These are phyloP conservation scores for Drosophila seguyi DNA, from an alignment of 1,140 invertebrate genomes.

Conservation along the genomic window DNA sequence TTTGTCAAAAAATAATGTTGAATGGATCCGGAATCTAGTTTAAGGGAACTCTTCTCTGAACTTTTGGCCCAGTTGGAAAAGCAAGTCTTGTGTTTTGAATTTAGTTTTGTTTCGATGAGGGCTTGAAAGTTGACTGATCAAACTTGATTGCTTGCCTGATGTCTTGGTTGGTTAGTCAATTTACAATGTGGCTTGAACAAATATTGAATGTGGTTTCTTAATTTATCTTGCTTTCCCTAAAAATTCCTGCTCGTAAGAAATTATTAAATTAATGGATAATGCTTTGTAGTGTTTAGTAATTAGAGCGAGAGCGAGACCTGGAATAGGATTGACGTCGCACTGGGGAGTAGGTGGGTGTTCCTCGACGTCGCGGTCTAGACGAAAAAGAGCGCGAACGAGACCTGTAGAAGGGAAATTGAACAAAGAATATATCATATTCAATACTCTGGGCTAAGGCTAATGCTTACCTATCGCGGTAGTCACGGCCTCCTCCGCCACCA, in stretches of 20 bases:
- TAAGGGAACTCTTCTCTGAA: constrained; percentile 21
- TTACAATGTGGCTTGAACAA: constrained; percentile 42
- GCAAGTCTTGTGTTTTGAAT: constrained; percentile 48
- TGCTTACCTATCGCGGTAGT: constrained; percentile 84
- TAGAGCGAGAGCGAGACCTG: constrained; percentile 88
- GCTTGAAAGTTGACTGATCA: constrained; percentile 26
- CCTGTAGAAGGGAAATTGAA: constrained; percentile 63
- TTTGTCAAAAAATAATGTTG: constrained; percentile 37
- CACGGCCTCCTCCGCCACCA: constrained; percentile 71
- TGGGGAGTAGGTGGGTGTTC: constrained; percentile 91
- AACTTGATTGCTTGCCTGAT: constrained; percentile 31
- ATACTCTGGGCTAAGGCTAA: neutral
- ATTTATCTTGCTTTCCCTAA: constrained; percentile 71
- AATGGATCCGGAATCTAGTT: constrained; percentile 23
- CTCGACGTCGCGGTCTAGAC: constrained; percentile 93
- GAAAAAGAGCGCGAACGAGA: constrained; percentile 91
- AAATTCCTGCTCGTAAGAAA: constrained; percentile 74
- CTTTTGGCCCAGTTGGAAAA: constrained; percentile 37
- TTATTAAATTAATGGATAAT: constrained; percentile 77
- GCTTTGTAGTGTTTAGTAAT: constrained; percentile 85
- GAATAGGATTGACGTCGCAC: constrained; percentile 92
- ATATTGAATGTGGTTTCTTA: constrained; percentile 42
- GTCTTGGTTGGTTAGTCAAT: constrained; percentile 37
- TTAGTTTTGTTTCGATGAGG: constrained; percentile 23
- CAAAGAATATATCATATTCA: constrained; percentile 9